Percentiles rank a stretch among this genome's conserved stretches.
phyloP scores from a whole-genome alignment of 37 sponge, comb jelly and placozoan genomes.

The Tethya wilhelma region DNA sequence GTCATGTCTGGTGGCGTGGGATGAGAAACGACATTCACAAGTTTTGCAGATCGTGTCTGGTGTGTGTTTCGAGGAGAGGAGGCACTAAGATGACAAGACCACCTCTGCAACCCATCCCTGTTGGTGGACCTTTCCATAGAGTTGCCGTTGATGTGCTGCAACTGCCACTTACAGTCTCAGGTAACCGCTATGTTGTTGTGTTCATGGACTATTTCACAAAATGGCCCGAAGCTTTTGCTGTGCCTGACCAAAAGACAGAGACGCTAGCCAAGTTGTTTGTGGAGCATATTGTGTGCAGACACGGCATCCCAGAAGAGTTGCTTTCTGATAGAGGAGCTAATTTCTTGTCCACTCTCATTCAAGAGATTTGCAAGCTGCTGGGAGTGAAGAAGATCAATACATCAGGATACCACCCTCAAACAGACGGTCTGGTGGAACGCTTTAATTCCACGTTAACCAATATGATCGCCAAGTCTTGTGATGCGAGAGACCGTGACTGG shows the following conservation, averaged over 20 bases:
- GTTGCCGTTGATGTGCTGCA: conserved; percentile 64
- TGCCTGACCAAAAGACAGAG: conserved; percentile 52
- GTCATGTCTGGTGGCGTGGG: conserved; percentile 29
- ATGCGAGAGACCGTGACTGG: conserved; percentile 32
- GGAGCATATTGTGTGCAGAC: conserved; percentile 43
- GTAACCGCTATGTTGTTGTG: conserved; percentile 58
- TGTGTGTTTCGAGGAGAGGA: conserved; percentile 40
- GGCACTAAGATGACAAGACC: conserved; percentile 1
- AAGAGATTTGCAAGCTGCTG: conserved; percentile 37
- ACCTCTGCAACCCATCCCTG: conserved; percentile 51
- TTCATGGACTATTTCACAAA: conserved; percentile 74
- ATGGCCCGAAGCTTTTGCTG: conserved; percentile 78
- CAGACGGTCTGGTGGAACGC: conserved; percentile 63
- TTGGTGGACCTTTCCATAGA: conserved; percentile 67
- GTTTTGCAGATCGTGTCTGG: conserved; percentile 41
- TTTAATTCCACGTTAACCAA: conserved; percentile 53
- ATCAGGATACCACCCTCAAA: conserved; percentile 63
- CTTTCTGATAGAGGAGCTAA: conserved; percentile 55
- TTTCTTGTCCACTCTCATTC: conserved; percentile 31
- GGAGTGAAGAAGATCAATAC: conserved; percentile 59
- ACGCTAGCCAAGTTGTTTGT: conserved; percentile 56
- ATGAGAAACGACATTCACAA: conserved; percentile 43
- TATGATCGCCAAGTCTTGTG: conserved; percentile 39
- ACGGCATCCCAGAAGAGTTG: conserved; percentile 40
- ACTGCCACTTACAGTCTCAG: conserved; percentile 34